Base-by-base conservation (phyloP, 2,797 vertebrate genomes). In the Channa striata region DNA sequence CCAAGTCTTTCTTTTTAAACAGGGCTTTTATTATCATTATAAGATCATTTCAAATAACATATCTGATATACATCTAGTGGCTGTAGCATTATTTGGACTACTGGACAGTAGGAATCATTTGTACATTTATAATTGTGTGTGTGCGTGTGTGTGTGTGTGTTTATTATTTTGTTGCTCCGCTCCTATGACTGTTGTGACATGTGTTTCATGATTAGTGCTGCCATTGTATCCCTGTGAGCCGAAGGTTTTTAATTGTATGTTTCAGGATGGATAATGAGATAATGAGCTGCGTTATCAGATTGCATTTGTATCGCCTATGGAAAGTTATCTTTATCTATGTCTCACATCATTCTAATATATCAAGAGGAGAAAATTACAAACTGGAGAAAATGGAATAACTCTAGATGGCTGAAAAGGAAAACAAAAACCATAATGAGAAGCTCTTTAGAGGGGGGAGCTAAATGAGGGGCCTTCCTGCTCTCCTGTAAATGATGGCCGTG, bases 231-330 rank as follows among this genome's bases (percentile, higher is more conserved):
- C 59, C 33, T 75, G 48, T 63, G 44, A 5, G 6, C 67, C 59
- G 40, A 17, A 25, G 59, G 74, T 74, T 84, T 83, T 89, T 88
- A 90, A 89, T 86, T 88, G 77, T 75, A 62, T 39, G 42, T 74
- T 70, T 82, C 60, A 52, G 88, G 81, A 89, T 84, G 73, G 71
- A 86, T 87, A 14, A 70, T 70, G 40, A 71, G 85, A 88, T 84
- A 90, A 90, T 80, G 72, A 80, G 72, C 56, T 21, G 25, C 2
- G 5, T 75, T 81, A 87, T 91, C 80, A 85, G 78, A 86, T 77
- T 68, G 78, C 76, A 66, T 78, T 63, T 59, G 72, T 74, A 74
- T 82, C 77, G 54, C 68, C 61, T 72, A 66, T 85, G 71, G 59
- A 87, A 80, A 20, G 30, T 30, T 75, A 73, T 72, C 63, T 69